Percentiles rank a stretch among this genome's conserved stretches.
Evolutionary conservation across 2,888 invertebrate genomes (phyloP).

Genomic region (Thera britannica): DNA sequence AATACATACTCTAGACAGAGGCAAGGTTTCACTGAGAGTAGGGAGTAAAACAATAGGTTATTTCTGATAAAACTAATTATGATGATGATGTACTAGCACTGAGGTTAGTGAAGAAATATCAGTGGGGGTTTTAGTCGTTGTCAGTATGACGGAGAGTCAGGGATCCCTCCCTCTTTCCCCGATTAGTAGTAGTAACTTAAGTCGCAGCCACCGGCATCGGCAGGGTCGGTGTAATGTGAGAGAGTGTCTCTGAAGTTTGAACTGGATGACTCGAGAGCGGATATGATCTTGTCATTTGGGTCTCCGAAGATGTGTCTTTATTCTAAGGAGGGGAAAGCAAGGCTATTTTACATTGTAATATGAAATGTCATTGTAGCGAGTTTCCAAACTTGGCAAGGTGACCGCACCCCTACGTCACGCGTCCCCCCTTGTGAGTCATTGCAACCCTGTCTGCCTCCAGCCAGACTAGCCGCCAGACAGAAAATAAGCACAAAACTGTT

Average conservation of each 20-base stretch:
- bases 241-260: not conserved
- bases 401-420: slow-evolving; percentile 63
- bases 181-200: not conserved
- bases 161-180: no score
- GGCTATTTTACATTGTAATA: not conserved
- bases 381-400: slow-evolving; percentile 36
- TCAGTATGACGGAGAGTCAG: no score
- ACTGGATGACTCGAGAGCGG: not conserved
- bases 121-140: no score
- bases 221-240: not conserved
- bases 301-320: not conserved
- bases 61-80: not conserved
- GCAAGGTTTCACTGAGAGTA: not conserved
- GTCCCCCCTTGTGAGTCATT: slow-evolving; percentile 62
- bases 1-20: not conserved
- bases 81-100: no score
- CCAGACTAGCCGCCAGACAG: slow-evolving; percentile 57
- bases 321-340: not conserved
- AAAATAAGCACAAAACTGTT: slow-evolving; percentile 56
- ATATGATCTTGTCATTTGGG: no score
- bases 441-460: slow-evolving; percentile 49
- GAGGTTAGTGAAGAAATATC: no score
- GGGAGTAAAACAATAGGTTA: not conserved
- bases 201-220: no score
- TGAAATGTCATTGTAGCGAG: not conserved